These are phyloP conservation scores for Ia io DNA, from an alignment of 2,113 vertebrate genomes.

Conservation along the genomic window DNA sequence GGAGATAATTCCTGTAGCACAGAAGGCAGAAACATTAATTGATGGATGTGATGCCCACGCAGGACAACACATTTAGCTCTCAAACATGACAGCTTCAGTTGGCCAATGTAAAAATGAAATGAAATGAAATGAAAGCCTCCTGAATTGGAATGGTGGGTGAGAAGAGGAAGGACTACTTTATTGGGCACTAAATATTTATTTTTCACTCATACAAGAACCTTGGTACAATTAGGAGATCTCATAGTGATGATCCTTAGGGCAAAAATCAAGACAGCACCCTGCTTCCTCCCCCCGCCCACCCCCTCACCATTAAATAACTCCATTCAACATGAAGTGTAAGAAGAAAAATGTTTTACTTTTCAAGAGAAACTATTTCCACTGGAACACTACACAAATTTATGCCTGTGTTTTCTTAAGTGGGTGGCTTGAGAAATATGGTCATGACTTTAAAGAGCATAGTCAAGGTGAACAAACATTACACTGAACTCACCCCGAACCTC, in stretches of 20 bases:
- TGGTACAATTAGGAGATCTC: neutral
- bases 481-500: neutral
- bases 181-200: neutral
- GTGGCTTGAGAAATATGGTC: neutral
- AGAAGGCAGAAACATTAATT: slow-evolving; percentile 60
- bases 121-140: neutral
- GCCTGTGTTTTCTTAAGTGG: neutral
- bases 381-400: neutral
- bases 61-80: slow-evolving; percentile 58
- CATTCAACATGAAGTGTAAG: neutral
- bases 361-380: neutral
- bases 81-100: slow-evolving; percentile 1
- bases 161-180: neutral
- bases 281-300: too few relatives aligned
- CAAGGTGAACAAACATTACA: slow-evolving; percentile 41
- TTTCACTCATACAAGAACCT: neutral
- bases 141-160: neutral
- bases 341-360: slow-evolving; percentile 5
- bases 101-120: slow-evolving; percentile 13
- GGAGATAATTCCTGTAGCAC: slow-evolving; percentile 66
- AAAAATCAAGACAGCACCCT: neutral
- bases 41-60: slow-evolving; percentile 28
- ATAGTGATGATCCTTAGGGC: neutral
- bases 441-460: slow-evolving; percentile 17
- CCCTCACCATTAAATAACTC: neutral